Evolutionary conservation across 2,797 vertebrate genomes (phyloP), one percentile per base, ranked within the genome.

Genomic region (Parambassis ranga): DNA sequence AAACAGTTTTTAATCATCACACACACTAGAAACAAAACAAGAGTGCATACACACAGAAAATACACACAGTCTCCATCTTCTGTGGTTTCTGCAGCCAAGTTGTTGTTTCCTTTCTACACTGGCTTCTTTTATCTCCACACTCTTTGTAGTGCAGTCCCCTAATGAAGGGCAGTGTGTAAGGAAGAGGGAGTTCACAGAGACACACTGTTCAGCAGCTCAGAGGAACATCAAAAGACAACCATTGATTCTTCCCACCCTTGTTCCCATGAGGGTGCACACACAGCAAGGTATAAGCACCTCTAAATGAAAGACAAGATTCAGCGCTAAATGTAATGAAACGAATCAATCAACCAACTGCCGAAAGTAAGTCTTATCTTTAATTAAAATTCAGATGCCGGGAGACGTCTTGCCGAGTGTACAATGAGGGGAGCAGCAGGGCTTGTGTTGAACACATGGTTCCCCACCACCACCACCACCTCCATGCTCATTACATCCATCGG

Each of bases 211-310:
- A 55, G 50, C 68, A 23, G 76, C 71, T 69, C 62, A 11, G 52
- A 75, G 73, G 38, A 85, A 85, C 79, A 79, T 90, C 87, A 89
- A 86, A n/a, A 88, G 77, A 58, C 42, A 51, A 50, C 46, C 70
- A 81, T 58, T 32, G 77, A 84, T 81, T 87, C 81, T 37, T 71
- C 75, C 74, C 70, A 71, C 86, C 77, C 71, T 69, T 4, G 2
- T 49, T 50, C 65, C 78, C 79, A 46, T 3, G 58, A 73, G 61
- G 38, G 10, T 2, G 30, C 42, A 20, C 71, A 63, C 42, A 20
- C 71, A 63, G 59, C 47, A 71, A 84, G 75, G 79, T 78, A 59
- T 51, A 44, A 78, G 70, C 79, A 55, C 57, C 71, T 71, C 74
- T 20, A 42, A 82, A 76, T 77, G 53, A 78, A 67, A 80, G 61